Conservation (phyloP, 1,140 invertebrate species). For the Magallana ariakensis region DNA sequence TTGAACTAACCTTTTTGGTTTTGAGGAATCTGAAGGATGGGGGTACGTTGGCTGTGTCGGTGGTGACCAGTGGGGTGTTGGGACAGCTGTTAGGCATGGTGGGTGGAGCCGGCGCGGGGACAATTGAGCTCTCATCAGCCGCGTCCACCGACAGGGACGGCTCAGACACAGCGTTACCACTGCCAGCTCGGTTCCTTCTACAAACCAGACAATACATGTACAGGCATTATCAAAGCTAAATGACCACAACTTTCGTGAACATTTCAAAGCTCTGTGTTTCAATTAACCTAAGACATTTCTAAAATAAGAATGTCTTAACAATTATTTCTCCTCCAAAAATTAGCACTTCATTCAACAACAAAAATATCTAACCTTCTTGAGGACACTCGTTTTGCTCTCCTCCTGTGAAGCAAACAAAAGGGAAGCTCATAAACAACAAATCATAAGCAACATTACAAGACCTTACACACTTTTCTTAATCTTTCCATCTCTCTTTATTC, state of each 20-base stretch:
- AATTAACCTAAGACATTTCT: too few relatives aligned
- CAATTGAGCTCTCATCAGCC: slow-evolving; percentile 44
- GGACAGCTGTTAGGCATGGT: slow-evolving; percentile 61
- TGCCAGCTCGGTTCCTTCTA: slow-evolving; percentile 63
- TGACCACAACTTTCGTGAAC: too few relatives aligned
- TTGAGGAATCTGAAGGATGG: slow-evolving; percentile 86
- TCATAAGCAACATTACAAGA: background rate
- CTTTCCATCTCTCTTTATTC: background rate
- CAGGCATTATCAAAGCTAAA: too few relatives aligned
- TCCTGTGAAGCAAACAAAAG: slow-evolving; percentile 55
- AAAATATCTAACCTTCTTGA: slow-evolving; percentile 57
- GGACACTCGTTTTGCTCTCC: slow-evolving; percentile 55
- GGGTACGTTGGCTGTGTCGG: slow-evolving; percentile 81
- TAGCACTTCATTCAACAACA: too few relatives aligned
- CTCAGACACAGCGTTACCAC: slow-evolving; percentile 61
- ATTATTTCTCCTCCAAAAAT: too few relatives aligned
- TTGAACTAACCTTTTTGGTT: slow-evolving; percentile 87
- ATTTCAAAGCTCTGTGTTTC: too few relatives aligned
- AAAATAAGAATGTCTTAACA: too few relatives aligned
- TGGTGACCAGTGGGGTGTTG: slow-evolving; percentile 79
- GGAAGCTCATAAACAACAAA: background rate
- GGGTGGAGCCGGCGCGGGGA: slow-evolving; percentile 33
- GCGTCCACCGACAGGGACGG: slow-evolving; percentile 61
- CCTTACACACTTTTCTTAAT: background rate
- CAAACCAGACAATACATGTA: slow-evolving; percentile 15